phyloP scores from a whole-genome alignment of 2,113 vertebrate species.

The Rafetus swinhoei region DNA sequence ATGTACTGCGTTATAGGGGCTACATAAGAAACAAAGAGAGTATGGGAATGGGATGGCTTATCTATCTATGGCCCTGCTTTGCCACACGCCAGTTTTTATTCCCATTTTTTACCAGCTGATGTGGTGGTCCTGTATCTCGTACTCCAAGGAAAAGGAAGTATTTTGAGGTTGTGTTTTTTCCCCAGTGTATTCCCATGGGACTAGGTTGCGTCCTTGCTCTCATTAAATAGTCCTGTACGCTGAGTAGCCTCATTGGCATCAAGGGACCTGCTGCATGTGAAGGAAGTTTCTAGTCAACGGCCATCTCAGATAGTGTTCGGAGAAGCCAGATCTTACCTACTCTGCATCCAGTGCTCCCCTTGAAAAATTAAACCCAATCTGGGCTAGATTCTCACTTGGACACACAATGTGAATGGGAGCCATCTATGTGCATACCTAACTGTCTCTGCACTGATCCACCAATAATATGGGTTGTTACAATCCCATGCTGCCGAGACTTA shows the following conservation, averaged over 20 bases:
- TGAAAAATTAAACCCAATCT: background rate
- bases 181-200: background rate
- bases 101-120: background rate
- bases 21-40: background rate
- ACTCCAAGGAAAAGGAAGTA: background rate
- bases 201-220: background rate
- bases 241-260: background rate
- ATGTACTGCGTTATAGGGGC: background rate
- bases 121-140: background rate
- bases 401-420: background rate
- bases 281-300: background rate
- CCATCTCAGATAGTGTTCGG: background rate
- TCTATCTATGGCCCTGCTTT: background rate
- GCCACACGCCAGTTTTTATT: background rate
- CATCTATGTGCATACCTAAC: background rate
- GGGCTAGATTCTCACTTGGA: background rate
- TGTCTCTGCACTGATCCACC: background rate
- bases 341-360: background rate
- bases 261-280: background rate
- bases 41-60: background rate
- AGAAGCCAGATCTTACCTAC: background rate
- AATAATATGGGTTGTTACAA: background rate
- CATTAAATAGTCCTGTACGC: background rate
- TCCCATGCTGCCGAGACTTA: background rate
- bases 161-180: background rate